Percentiles rank a stretch among this genome's conserved stretches.
These are phyloP conservation scores for Nasonia oneida DNA, from an alignment of 2,888 invertebrate species.

Conservation along the genomic window DNA sequence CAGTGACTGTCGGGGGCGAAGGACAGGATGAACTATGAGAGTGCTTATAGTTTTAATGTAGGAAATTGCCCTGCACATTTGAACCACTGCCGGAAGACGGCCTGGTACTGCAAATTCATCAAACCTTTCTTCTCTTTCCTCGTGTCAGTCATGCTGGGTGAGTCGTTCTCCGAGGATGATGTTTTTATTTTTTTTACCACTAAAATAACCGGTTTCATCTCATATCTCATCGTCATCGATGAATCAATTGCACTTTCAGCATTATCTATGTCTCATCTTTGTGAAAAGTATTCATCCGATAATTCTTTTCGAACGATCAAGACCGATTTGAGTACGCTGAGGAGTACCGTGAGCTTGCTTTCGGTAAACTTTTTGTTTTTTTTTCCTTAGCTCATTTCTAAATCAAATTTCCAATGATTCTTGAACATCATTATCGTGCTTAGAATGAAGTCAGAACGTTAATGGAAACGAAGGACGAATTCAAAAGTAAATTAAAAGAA, in stretches of 20 bases:
- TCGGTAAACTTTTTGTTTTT: constrained; percentile 68
- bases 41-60: constrained; percentile 68
- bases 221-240: too few relatives aligned
- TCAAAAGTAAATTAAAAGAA: constrained; percentile 71
- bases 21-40: constrained; percentile 71
- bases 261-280: constrained; percentile 74
- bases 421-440: constrained; percentile 21
- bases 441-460: constrained; percentile 73
- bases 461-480: constrained; percentile 71
- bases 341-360: constrained; percentile 71
- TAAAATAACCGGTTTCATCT: neutral
- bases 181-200: neutral
- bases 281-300: constrained; percentile 74
- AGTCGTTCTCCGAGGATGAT: constrained; percentile 25
- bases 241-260: constrained; percentile 67
- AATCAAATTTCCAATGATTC: constrained; percentile 22
- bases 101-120: constrained; percentile 70
- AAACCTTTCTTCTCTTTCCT: constrained; percentile 73
- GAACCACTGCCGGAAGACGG: constrained; percentile 63
- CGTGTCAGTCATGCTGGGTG: constrained; percentile 74
- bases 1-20: constrained; percentile 23
- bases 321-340: constrained; percentile 71
- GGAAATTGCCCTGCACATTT: constrained; percentile 68
- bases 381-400: neutral
- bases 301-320: constrained; percentile 71